Conservation (phyloP, 2,113 vertebrate genomes). For the Platanista minor region DNA sequence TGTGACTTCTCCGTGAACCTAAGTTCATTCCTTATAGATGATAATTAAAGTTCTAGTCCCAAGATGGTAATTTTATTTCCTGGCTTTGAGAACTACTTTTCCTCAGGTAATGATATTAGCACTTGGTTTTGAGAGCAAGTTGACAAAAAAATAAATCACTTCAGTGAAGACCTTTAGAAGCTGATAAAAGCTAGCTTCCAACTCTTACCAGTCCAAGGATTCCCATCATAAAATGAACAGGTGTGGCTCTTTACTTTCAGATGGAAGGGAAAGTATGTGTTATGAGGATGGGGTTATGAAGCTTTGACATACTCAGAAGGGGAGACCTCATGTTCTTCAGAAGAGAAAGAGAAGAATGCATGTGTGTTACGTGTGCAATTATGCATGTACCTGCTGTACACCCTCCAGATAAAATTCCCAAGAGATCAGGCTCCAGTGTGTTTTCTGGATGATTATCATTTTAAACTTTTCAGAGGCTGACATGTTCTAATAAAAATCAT, state of each 20-base stretch:
- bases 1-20: neutral
- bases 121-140: neutral
- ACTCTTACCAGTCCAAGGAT: neutral
- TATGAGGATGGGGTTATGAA: neutral
- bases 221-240: neutral
- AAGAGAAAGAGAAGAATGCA: neutral
- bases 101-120: neutral
- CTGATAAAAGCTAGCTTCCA: neutral
- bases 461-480: neutral
- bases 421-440: neutral
- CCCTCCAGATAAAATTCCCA: neutral
- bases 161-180: neutral
- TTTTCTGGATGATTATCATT: neutral
- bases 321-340: neutral
- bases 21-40: neutral
- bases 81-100: neutral
- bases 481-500: constrained; percentile 51
- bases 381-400: no score
- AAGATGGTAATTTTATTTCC: neutral
- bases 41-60: neutral
- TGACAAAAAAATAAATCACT: neutral
- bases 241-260: neutral
- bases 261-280: neutral
- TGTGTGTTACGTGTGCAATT: rapidly evolving
- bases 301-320: neutral